A percentile compares a stretch with the other conserved stretches of the same genome.
Evolutionary conservation across 2,113 vertebrate genomes (phyloP).

Genomic region (Pseudorhombus dupliciocellatus): DNA sequence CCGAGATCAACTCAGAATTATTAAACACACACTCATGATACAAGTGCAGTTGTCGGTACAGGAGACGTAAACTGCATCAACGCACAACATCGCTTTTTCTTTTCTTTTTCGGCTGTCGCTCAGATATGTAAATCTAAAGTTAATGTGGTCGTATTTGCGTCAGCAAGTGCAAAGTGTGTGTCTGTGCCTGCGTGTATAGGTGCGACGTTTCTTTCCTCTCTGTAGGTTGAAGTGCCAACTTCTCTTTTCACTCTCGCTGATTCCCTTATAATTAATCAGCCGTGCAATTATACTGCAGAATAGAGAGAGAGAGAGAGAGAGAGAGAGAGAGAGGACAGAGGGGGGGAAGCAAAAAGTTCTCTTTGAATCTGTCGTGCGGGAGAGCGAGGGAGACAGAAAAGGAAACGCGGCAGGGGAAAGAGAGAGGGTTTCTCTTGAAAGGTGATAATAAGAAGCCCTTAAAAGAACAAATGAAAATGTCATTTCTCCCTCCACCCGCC

Average conservation of each 20-base stretch:
- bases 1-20: too few relatives aligned
- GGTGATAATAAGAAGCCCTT: slow-evolving; percentile 80
- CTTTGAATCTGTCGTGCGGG: slow-evolving; percentile 45
- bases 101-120: too few relatives aligned
- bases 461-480: slow-evolving; percentile 80
- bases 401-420: slow-evolving; percentile 5
- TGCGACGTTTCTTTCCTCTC: slow-evolving; percentile 43
- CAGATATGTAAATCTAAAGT: background rate
- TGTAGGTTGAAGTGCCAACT: slow-evolving; percentile 68
- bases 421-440: slow-evolving; percentile 64
- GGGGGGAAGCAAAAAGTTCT: slow-evolving; percentile 48
- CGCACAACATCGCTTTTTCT: too few relatives aligned
- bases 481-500: slow-evolving; percentile 39
- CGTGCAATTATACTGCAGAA: slow-evolving; percentile 75
- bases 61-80: too few relatives aligned
- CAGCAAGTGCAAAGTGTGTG: background rate
- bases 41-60: too few relatives aligned
- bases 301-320: slow-evolving; percentile 19
- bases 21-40: too few relatives aligned
- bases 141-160: background rate
- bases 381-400: slow-evolving; percentile 7
- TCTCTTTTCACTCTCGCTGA: slow-evolving; percentile 72
- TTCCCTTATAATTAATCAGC: slow-evolving; percentile 80
- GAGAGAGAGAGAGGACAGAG: slow-evolving; percentile 15
- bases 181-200: slow-evolving; percentile 21